Percentiles rank a stretch among this genome's conserved stretches.
phyloP scores from a whole-genome alignment of 2,888 invertebrate genomes.

The Dicycla oo region DNA sequence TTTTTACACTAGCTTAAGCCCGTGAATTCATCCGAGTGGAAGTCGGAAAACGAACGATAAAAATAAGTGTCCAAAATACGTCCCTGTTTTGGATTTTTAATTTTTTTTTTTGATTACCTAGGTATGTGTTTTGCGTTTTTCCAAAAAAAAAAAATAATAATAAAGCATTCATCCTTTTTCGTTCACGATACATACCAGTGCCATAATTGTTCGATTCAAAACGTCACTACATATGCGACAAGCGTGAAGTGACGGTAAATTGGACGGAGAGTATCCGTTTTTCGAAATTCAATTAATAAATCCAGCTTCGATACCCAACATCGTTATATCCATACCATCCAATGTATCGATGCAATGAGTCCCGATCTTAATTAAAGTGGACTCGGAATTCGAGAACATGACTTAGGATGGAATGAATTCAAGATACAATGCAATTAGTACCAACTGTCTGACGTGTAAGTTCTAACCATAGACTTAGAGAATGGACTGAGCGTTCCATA shows the following conservation, averaged over 20 bases:
- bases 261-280: conserved; percentile 61
- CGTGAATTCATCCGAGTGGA: background rate
- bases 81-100: too few species aligned
- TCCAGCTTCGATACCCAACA: conserved; percentile 61
- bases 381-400: conserved; percentile 25
- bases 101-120: too few species aligned
- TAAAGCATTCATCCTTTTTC: background rate
- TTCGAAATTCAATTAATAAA: conserved; percentile 71
- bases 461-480: too few species aligned
- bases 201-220: conserved; percentile 38
- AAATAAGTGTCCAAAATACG: too few species aligned
- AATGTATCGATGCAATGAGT: conserved; percentile 45
- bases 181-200: background rate
- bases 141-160: background rate
- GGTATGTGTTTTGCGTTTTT: background rate
- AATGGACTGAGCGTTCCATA: too few species aligned
- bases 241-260: conserved; percentile 57
- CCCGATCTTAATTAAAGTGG: conserved; percentile 60
- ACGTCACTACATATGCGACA: conserved; percentile 45
- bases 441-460: background rate
- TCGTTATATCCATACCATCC: conserved; percentile 52
- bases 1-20: background rate
- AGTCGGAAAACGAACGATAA: background rate
- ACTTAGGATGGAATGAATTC: conserved; percentile 26
- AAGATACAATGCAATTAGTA: conserved; percentile 13